These are phyloP conservation scores for Anabacerthia variegaticeps DNA, from an alignment of 2,797 vertebrate genomes.

Conservation along the genomic window DNA sequence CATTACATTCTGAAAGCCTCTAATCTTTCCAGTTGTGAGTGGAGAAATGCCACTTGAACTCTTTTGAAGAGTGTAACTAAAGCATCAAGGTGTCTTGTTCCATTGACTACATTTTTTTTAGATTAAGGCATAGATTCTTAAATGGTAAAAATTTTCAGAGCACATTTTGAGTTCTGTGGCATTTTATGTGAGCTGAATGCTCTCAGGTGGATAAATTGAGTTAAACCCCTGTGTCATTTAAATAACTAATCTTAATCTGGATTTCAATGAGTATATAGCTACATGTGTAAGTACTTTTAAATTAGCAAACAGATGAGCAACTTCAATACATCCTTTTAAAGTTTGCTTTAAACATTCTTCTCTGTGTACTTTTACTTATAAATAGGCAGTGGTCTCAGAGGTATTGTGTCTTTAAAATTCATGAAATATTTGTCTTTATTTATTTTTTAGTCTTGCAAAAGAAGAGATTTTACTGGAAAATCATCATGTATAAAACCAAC, in stretches of 20 bases:
- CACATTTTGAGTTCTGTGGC: neutral
- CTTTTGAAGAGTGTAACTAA: neutral
- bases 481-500: neutral
- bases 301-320: neutral
- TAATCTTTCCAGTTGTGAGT: neutral
- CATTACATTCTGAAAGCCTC: neutral
- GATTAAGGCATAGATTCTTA: neutral
- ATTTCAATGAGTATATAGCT: neutral
- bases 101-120: neutral
- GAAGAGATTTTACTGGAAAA: neutral
- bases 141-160: neutral
- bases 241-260: neutral
- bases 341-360: neutral
- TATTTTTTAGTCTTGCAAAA: neutral
- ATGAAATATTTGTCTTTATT: neutral
- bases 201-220: neutral
- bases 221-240: neutral
- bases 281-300: neutral
- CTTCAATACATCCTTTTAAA: neutral
- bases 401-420: neutral
- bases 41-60: neutral
- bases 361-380: neutral
- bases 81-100: neutral
- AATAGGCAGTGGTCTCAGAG: neutral
- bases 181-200: neutral